Evolutionary conservation across 1,140 invertebrate species (phyloP), one percentile per base, ranked within the genome.

Genomic region (Harlomillsia oculata): DNA sequence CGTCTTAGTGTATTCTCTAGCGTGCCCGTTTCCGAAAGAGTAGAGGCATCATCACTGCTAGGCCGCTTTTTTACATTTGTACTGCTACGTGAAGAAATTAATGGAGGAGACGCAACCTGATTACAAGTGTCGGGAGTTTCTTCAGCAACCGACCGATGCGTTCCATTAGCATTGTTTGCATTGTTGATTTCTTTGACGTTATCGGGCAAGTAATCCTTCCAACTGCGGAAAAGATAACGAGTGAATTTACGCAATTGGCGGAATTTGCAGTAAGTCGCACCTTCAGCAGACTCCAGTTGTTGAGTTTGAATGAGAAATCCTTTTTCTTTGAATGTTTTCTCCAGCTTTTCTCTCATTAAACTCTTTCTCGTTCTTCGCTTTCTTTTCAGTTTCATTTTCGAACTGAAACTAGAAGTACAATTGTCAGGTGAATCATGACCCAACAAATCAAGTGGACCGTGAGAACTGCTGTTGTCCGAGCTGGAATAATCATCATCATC

Each of bases 221-320:
- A 94, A 67, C 87, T 90, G 51, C 89, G 77, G 64, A 92, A 91
- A 37, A 93, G 74, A 70, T 94, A 94, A 26, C 89, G 77, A 0
- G 89, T 94, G 66, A 93, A 93, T 69, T 93, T 94, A 56, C 88
- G 76, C 11, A 94, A 71, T 67, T 93, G 89, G 37, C 89, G 74
- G 68, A 94, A 94, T 70, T 94, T 94, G 71, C 89, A 94, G 67
- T 92, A 94, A 0, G 89, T 92, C 0, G 89, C 87, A 0, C 89
- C 89, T 70, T 92, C 88, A 0, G 88, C 89, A 0, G 87, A 89
- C 69, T 91, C 87, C 26, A 92, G 70, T 67, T 93, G 89, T 69
- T 93, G 89, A 0, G 89, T 94, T 67, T 94, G 88, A 41, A 93
- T 92, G 9, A 93, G 72, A 66, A 93, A 91, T 0, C 89, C 89